phyloP scores from a whole-genome alignment of 1,140 invertebrate species.

The Anthonomus grandis region DNA sequence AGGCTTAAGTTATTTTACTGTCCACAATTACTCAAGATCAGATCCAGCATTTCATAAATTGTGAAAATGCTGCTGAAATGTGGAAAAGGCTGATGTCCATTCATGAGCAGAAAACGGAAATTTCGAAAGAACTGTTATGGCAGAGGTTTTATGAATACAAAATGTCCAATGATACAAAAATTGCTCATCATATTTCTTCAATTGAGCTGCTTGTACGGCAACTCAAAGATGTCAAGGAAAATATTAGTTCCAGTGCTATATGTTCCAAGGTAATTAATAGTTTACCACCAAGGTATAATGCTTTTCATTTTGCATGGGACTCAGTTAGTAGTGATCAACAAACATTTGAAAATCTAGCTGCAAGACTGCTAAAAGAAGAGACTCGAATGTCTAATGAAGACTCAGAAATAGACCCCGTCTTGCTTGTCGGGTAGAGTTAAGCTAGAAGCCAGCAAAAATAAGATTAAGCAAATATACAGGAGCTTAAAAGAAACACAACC shows the following conservation, averaged over 20 bases:
- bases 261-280: slow-evolving; percentile 39
- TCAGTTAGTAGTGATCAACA: slow-evolving; percentile 26
- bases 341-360: slow-evolving; percentile 31
- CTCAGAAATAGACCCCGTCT: slow-evolving; percentile 7
- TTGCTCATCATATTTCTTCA: slow-evolving; percentile 10
- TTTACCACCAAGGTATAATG: slow-evolving; percentile 47
- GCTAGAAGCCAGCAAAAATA: not conserved
- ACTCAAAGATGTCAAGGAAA: slow-evolving; percentile 34
- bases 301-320: slow-evolving; percentile 33
- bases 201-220: slow-evolving; percentile 28
- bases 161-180: slow-evolving; percentile 6
- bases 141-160: slow-evolving; percentile 16
- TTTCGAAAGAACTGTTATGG: slow-evolving; percentile 12
- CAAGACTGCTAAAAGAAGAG: slow-evolving; percentile 34
- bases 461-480: not conserved
- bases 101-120: slow-evolving; percentile 41
- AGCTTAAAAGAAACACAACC: slow-evolving; percentile 10
- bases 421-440: not conserved
- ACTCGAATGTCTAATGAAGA: slow-evolving; percentile 20
- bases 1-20: slow-evolving; percentile 35
- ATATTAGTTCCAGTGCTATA: slow-evolving; percentile 10
- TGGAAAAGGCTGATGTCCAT: slow-evolving; percentile 42
- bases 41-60: slow-evolving; percentile 42
- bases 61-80: slow-evolving; percentile 41
- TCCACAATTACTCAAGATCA: slow-evolving; percentile 33